Percentiles rank a stretch among this genome's conserved stretches.
These are phyloP conservation scores for Macquaria ambigua DNA, from an alignment of 2,113 vertebrate genomes.

Conservation along the genomic window DNA sequence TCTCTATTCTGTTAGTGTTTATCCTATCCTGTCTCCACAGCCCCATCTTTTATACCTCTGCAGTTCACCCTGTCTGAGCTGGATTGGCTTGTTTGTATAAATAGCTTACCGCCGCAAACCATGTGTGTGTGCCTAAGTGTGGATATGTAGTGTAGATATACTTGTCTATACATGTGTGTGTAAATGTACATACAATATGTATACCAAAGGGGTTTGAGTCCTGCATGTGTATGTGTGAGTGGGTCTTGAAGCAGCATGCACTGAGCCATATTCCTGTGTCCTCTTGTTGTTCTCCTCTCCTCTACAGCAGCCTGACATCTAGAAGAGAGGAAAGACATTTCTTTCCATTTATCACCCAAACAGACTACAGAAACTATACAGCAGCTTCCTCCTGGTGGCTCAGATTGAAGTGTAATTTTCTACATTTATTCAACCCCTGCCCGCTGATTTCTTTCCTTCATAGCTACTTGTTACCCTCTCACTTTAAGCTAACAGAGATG, in stretches of 20 bases:
- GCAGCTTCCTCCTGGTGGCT: conserved; percentile 4
- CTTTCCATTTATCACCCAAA: conserved; percentile 21
- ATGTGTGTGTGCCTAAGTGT: conserved; percentile 9
- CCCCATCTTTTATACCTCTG: conserved; percentile 65
- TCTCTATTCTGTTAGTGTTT: conserved; percentile 73
- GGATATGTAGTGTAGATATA: conserved; percentile 20
- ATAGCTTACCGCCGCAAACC: conserved; percentile 62
- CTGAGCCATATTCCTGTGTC: conserved; percentile 13
- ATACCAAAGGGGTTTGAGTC: conserved; percentile 15
- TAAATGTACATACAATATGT: conserved; percentile 37
- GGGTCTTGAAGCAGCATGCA: conserved; percentile 29
- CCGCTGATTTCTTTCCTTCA: conserved; percentile 11
- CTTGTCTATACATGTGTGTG: conserved; percentile 38
- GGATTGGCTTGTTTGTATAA: conserved; percentile 76
- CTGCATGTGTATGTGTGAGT: conserved; percentile 10
- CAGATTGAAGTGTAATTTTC: conserved; percentile 15
- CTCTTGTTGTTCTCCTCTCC: conserved; percentile 21
- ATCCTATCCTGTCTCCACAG: conserved; percentile 66
- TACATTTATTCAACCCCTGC: conserved; percentile 1
- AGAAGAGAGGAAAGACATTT: conserved; percentile 5
- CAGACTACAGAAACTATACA: not conserved
- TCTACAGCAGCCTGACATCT: conserved; percentile 36
- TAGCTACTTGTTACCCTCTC: conserved; percentile 16
- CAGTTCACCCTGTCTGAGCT: conserved; percentile 69
- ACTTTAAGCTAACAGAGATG: not conserved